Base-by-base conservation (phyloP, 2,113 vertebrate species). In the Vidua macroura region DNA sequence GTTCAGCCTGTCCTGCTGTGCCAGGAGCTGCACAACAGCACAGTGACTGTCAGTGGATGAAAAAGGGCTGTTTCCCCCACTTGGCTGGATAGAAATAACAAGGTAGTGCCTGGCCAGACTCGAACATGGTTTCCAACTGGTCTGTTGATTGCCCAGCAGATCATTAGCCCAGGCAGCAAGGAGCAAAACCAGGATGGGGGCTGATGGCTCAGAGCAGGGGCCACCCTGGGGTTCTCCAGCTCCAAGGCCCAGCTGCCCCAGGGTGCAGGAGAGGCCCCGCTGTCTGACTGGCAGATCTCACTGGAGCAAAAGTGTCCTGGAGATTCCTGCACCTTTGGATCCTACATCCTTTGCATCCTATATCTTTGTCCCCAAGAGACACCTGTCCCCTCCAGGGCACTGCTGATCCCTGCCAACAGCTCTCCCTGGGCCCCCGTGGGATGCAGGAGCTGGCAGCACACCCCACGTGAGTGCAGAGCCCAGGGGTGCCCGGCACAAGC, bases 81-180 rank as follows among this genome's bases (percentile, higher is more conserved):
- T 82, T 82, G 2, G 4, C 52, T 81, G 78, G 60, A 92, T 82
- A 92, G 88, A 94, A 92, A 90, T 90, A 96, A 91, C 75, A 82
- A 74, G 53, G 63, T 24, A 46, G 63, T 31, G 51, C 67, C 70
- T 83, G 78, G 52, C 59, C 67, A 79, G 86, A 37, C 49, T 86
- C 89, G 75, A 60, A 27, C 81, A 86, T 72, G 14, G n/a, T 83
- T 96, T 92, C 86, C 86, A 91, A 20, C n/a, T 8, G 11, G 11
- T 62, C 75, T 83, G 81, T 66, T 87, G 78, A 56, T 92, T 10
- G 4, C 75, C 66, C 92, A 51, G 78, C 43, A 27, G 74, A 68
- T 92, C 67, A 52, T 93, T 60, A 93, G 77, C 39, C 39, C 76
- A 30, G 64, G 80, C 51, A 63, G 51, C 43, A 64, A 72, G 56